These are phyloP conservation scores for Sepiola atlantica DNA, from an alignment of 2,888 invertebrate species.

Conservation along the genomic window DNA sequence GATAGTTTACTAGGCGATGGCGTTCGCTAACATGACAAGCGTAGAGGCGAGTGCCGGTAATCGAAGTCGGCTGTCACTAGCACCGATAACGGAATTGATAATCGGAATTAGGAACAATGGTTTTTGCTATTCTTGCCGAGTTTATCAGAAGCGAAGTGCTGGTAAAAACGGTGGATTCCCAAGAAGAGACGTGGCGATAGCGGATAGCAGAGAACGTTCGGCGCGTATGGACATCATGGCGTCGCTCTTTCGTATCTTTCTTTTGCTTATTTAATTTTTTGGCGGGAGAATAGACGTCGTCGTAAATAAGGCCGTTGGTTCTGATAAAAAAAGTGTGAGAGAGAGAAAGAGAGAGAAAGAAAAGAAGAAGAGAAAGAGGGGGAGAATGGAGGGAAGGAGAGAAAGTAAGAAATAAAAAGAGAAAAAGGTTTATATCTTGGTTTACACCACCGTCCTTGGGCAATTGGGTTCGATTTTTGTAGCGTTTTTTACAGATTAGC, in stretches of 20 bases:
- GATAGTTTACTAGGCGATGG: neutral
- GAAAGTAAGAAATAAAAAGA: neutral
- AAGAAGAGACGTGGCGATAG: neutral
- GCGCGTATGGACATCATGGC: neutral
- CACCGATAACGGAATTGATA: neutral
- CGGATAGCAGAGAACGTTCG: neutral
- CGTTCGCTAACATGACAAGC: neutral
- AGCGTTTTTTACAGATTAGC: neutral
- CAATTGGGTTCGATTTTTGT: neutral
- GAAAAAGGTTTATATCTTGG: neutral
- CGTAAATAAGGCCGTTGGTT: neutral
- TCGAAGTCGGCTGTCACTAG: conserved; percentile 11
- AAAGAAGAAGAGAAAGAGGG: neutral
- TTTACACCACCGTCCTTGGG: neutral
- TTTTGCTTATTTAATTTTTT: neutral
- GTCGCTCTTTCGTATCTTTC: neutral
- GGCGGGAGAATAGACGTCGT: neutral
- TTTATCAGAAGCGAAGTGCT: neutral
- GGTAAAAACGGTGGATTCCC: neutral
- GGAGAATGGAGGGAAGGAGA: no score
- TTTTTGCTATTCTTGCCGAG: neutral
- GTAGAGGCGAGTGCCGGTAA: neutral
- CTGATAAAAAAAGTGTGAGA: neutral
- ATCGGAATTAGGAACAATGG: neutral
- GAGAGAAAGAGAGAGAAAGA: no score